Base-by-base conservation (phyloP, 1,140 invertebrate species). In the Temnothorax nylanderi region DNA sequence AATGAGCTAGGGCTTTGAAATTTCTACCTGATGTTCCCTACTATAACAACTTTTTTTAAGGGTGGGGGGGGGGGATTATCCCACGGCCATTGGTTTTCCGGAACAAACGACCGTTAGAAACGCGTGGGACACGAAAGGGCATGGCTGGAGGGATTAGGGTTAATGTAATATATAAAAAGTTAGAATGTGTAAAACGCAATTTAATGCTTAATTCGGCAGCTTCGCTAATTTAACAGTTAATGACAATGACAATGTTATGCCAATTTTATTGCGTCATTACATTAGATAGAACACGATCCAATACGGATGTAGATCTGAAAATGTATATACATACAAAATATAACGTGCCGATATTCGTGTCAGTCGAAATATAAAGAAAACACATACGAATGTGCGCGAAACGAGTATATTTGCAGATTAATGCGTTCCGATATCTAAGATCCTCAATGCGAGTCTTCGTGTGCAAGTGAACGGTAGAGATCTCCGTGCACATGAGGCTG, bases 391-490 rank as follows among this genome's bases (percentile, higher is more conserved):
- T 34, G 49, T 16, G 32, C 47, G 60, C 4, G 34, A 80, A 47
- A 18, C 18, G 18, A n/a, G 2, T 47, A 5, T 18, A n/a, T 47
- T 72, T 6, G 41, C 37, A 16, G 2, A 47, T 32, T 18, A n/a
- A 47, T 44, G 8, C 62, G 8, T 54, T 69, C 26, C 56, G 54
- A 75, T 34, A 4, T 84, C 41, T 84, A 84, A 62, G 44, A 84
- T 84, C 34, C 69, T 26, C 26, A 72, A 69, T 72, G 58, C 86
- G 88, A 88, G 89, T 80, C 81, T 90, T 90, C 89, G 86, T 90
- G 76, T 90, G 89, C 89, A 90, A 90, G 88, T 90, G 75, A 86
- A 90, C 78, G 71, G 86, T 90, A 90, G 86, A 90, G 88, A 90
- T 90, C 89, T 90, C 89, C 80, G 86, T 85, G 67, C 81, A 86